Percentiles rank a stretch among this genome's conserved stretches.
These are phyloP conservation scores for Ernsta delagoae DNA, from an alignment of 2,888 invertebrate genomes.

Conservation along the genomic window DNA sequence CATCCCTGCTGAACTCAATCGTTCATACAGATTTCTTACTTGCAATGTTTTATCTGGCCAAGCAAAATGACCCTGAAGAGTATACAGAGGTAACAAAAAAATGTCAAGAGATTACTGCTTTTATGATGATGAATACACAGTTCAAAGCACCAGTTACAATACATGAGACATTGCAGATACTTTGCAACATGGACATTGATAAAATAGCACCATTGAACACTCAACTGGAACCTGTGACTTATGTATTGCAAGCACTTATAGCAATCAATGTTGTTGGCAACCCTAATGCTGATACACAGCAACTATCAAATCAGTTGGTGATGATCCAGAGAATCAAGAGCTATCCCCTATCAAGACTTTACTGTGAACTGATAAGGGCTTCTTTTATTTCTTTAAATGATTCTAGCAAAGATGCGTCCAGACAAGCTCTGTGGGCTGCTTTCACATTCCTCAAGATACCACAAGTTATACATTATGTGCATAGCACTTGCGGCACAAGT, in stretches of 20 bases:
- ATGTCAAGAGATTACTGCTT: constrained; percentile 89
- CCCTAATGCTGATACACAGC: constrained; percentile 92
- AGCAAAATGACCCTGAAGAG: constrained; percentile 91
- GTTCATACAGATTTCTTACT: constrained; percentile 90
- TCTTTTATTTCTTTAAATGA: constrained; percentile 96
- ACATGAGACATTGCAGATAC: constrained; percentile 85
- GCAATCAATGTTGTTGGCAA: constrained; percentile 93
- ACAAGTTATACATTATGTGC: constrained; percentile 89
- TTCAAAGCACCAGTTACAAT: constrained; percentile 84
- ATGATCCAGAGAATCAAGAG: constrained; percentile 94
- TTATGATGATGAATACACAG: constrained; percentile 84
- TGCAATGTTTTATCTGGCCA: constrained; percentile 93
- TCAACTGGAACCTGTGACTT: constrained; percentile 87
- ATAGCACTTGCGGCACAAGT: constrained; percentile 82
- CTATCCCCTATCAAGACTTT: constrained; percentile 91
- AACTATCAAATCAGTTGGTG: constrained; percentile 92
- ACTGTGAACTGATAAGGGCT: constrained; percentile 95
- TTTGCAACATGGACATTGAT: constrained; percentile 87
- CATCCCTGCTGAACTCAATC: constrained; percentile 87
- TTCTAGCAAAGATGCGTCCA: constrained; percentile 90
- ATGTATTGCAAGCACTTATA: constrained; percentile 91
- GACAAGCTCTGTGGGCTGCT: constrained; percentile 97
- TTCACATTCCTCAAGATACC: constrained; percentile 97
- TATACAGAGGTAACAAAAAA: constrained; percentile 88
- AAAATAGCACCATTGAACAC: constrained; percentile 83